Percentiles rank a stretch among this genome's conserved stretches.
phyloP scores from a whole-genome alignment of 2,113 vertebrate species.

The Gymnobelideus leadbeateri region DNA sequence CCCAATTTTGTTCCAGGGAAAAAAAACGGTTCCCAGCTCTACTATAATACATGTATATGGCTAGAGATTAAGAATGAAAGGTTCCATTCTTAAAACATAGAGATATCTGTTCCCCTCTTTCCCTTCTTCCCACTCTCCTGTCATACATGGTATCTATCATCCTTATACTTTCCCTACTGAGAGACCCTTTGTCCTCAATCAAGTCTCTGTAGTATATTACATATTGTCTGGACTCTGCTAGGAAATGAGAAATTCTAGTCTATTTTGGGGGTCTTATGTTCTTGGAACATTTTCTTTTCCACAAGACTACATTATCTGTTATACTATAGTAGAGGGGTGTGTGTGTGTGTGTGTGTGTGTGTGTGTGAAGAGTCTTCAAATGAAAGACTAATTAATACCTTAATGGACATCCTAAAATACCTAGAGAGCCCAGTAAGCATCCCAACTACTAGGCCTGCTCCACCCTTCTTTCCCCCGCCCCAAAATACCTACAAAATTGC shows the following conservation, averaged over 20 bases:
- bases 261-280: constrained; percentile 7
- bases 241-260: constrained; percentile 35
- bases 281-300: constrained; percentile 7
- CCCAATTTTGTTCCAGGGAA: neutral
- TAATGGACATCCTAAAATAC: neutral
- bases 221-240: neutral
- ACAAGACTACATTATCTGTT: constrained; percentile 7
- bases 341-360: neutral
- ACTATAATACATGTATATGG: neutral
- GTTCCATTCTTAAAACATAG: neutral
- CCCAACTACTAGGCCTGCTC: neutral
- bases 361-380: constrained; percentile 17
- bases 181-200: constrained; percentile 9
- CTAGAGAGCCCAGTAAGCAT: neutral
- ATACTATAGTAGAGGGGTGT: neutral
- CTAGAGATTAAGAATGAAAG: neutral
- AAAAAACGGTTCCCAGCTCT: neutral
- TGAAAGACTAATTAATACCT: neutral
- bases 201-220: neutral
- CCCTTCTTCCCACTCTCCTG: neutral
- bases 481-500: neutral
- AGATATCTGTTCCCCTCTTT: neutral
- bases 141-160: neutral
- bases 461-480: too few relatives aligned
- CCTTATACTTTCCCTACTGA: neutral